Evolutionary conservation across 2,797 vertebrate genomes (phyloP).

Genomic region (Melopsittacus undulatus): DNA sequence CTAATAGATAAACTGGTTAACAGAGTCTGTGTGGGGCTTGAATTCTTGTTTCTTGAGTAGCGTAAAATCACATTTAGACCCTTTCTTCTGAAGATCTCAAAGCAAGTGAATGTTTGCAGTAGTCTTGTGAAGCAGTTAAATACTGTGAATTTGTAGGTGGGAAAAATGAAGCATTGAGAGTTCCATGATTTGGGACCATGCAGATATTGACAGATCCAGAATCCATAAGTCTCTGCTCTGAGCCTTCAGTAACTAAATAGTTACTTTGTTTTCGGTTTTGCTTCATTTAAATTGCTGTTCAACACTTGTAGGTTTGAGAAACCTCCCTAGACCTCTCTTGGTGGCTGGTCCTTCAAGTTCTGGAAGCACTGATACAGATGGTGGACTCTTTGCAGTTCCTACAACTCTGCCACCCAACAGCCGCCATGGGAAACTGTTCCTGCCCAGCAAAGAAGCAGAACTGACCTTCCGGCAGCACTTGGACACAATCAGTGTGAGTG

Average conservation of each 20-base stretch:
- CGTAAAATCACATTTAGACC: not conserved
- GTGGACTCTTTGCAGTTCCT: constrained; percentile 91
- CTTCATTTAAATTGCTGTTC: not conserved
- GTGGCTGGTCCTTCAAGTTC: constrained; percentile 75
- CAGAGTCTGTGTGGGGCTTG: not conserved
- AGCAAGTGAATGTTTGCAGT: not conserved
- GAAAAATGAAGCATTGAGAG: not conserved
- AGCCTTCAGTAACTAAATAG: not conserved
- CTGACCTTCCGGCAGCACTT: constrained; percentile 92
- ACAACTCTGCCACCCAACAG: constrained; percentile 97
- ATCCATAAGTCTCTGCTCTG: not conserved
- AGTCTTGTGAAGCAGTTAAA: not conserved
- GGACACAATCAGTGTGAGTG: constrained; percentile 92
- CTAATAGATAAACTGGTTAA: not conserved
- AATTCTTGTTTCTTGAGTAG: not conserved
- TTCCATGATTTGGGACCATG: not conserved
- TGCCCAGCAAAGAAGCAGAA: constrained; percentile 93
- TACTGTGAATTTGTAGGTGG: not conserved
- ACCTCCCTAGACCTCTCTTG: constrained; percentile 87
- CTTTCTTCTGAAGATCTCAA: not conserved
- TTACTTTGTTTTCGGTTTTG: not conserved
- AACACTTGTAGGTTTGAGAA: constrained; percentile 80
- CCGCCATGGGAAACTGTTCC: constrained; percentile 91
- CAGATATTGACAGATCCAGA: not conserved
- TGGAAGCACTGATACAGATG: constrained; percentile 82